Conservation (phyloP, 2,888 invertebrate genomes). For the Cephus spinipes region DNA sequence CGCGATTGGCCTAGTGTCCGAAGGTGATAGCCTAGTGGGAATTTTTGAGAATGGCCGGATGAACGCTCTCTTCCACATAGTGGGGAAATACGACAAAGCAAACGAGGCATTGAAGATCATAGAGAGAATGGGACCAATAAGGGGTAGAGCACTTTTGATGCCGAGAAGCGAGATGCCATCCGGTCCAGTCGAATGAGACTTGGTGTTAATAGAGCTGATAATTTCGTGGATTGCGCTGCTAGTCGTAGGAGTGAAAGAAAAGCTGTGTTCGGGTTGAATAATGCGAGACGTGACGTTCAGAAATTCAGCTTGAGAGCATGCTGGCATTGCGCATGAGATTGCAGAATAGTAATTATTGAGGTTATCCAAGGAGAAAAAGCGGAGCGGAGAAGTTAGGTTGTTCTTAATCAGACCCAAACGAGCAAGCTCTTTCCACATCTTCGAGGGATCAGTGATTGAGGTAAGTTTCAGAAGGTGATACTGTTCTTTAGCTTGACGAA, state of each 20-base stretch:
- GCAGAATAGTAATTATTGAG: conserved; percentile 6
- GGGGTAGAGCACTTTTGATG: conserved; percentile 1
- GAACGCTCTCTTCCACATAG: not conserved
- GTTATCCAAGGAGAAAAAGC: not conserved
- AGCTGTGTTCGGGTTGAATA: no score
- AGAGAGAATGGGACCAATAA: not conserved
- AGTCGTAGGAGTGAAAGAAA: not conserved
- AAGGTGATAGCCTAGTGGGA: not conserved
- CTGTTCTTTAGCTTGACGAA: no score
- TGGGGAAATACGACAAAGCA: not conserved
- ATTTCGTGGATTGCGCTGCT: not conserved
- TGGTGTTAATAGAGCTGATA: not conserved
- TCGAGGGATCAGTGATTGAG: no score
- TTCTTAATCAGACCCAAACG: no score
- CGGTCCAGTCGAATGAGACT: not conserved
- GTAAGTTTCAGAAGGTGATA: no score
- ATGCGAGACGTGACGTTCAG: not conserved
- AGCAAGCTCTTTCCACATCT: no score
- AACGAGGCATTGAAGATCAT: conserved; percentile 7
- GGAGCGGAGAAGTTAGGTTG: not conserved
- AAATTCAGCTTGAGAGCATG: not conserved
- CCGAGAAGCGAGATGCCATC: not conserved
- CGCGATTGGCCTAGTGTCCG: conserved; percentile 9
- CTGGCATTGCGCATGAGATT: not conserved
- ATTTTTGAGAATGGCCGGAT: conserved; percentile 1